Percentiles rank a stretch among this genome's conserved stretches.
phyloP scores from a whole-genome alignment of 1,140 invertebrate species.

The Oncopeltus fasciatus region DNA sequence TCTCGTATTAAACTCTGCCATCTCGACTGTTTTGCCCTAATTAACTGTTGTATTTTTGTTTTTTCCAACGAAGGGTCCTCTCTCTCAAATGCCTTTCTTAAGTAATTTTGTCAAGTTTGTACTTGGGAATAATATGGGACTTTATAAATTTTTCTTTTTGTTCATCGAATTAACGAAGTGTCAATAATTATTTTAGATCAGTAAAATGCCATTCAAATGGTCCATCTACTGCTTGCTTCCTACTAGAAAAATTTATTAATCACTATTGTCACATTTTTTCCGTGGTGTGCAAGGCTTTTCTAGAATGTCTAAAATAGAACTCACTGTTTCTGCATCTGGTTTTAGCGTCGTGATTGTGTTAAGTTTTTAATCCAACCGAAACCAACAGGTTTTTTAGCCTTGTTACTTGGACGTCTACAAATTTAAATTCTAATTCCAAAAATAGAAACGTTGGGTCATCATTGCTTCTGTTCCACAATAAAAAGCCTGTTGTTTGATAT shows the following conservation, averaged over 20 bases:
- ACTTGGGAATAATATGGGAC: neutral
- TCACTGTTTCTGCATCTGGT: neutral
- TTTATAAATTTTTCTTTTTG: constrained; percentile 1
- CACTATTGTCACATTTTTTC: constrained; percentile 5
- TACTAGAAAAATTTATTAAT: neutral
- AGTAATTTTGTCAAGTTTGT: neutral
- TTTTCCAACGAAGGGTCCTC: neutral
- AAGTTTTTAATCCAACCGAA: neutral
- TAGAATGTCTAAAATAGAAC: neutral
- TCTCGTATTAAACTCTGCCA: neutral
- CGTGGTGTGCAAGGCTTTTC: neutral
- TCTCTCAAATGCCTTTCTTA: neutral
- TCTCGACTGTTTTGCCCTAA: neutral
- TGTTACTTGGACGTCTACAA: neutral
- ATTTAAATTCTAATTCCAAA: neutral
- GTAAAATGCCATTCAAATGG: neutral
- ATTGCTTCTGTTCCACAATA: neutral
- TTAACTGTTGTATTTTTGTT: neutral
- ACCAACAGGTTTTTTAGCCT: neutral
- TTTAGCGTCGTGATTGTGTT: constrained; percentile 2
- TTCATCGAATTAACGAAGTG: neutral
- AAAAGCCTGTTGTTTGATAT: neutral
- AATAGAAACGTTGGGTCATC: neutral
- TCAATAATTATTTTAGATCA: neutral
- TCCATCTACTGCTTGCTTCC: constrained; percentile 1